Base-by-base conservation (phyloP, 2,113 vertebrate species). In the Channa argus region DNA sequence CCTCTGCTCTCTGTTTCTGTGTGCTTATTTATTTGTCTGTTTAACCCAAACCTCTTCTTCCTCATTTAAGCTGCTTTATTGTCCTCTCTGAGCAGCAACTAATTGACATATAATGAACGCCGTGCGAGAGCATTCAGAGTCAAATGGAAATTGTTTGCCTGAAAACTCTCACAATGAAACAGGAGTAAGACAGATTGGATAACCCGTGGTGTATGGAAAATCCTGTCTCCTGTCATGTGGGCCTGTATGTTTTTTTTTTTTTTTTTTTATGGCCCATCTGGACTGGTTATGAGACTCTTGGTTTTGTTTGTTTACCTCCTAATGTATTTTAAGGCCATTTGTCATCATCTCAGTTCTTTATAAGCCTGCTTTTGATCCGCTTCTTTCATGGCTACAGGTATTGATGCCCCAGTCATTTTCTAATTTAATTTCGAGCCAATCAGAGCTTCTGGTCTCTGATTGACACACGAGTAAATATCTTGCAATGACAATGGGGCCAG, bases 251-350 rank as follows among this genome's bases (percentile, higher is more conserved):
- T 70, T 24, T 24, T 24, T 24, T 24, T 77, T 77, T n/a, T n/a
- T n/a, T n/a, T n/a, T n/a, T n/a, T 91, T 83, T 87, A 86, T 87
- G 72, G 79, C 67, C 68, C 88, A 92, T 93, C 92, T 93, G 92
- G 73, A 67, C 73, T 62, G 77, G 91, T 92, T 75, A 83, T 92
- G 79, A 86, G 77, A 64, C 71, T 62, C 67, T 58, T 38, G 75
- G 70, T 49, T 71, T 79, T 86, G 85, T 90, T 89, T 91, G 75
- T 91, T 90, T 91, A 86, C 81, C 63, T 77, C 83, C 71, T 88
- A 84, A 91, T 90, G 80, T 74, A 64, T 89, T 90, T 89, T 85
- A 83, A 73, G 78, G 79, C 33, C 10, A 45, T 86, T 89, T 87
- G 24, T 86, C 58, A 78, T 87, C 79, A 74, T 59, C 58, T 5